These are phyloP conservation scores for Telmatochromis sp. DNA, from an alignment of 2,113 vertebrate genomes.

Conservation along the genomic window DNA sequence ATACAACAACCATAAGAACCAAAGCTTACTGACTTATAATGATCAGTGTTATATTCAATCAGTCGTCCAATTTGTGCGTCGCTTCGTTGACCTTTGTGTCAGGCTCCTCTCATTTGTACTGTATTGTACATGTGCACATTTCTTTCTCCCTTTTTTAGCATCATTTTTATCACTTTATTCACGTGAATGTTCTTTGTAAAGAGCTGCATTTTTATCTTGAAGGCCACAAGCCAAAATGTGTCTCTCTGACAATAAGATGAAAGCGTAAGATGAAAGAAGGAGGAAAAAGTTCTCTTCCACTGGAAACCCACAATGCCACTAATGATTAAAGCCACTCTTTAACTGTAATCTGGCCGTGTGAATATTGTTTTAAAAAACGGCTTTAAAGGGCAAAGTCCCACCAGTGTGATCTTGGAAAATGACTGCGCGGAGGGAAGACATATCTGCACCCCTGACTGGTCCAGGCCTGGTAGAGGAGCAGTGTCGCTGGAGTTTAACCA, in stretches of 20 bases:
- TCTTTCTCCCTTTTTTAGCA: background rate
- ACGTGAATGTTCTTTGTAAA: background rate
- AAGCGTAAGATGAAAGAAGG: background rate
- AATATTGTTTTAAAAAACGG: background rate
- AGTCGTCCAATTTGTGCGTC: background rate
- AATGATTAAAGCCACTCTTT: background rate
- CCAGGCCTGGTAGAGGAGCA: background rate
- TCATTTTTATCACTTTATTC: background rate
- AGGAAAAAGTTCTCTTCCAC: background rate
- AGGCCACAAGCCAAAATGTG: background rate
- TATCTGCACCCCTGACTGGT: background rate
- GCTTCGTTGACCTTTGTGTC: background rate
- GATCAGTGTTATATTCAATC: background rate
- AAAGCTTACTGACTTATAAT: background rate
- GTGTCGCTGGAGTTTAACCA: constrained; percentile 38
- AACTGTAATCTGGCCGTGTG: background rate
- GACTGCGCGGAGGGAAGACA: background rate
- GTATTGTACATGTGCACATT: background rate
- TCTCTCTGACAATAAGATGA: background rate
- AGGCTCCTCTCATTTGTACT: background rate
- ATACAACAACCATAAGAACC: background rate
- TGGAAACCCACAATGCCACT: background rate
- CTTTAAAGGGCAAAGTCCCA: background rate
- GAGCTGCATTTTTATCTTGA: background rate
- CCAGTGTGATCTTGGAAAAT: background rate